Conservation (phyloP, 2,113 vertebrate genomes). For the Xenus cinereus region DNA sequence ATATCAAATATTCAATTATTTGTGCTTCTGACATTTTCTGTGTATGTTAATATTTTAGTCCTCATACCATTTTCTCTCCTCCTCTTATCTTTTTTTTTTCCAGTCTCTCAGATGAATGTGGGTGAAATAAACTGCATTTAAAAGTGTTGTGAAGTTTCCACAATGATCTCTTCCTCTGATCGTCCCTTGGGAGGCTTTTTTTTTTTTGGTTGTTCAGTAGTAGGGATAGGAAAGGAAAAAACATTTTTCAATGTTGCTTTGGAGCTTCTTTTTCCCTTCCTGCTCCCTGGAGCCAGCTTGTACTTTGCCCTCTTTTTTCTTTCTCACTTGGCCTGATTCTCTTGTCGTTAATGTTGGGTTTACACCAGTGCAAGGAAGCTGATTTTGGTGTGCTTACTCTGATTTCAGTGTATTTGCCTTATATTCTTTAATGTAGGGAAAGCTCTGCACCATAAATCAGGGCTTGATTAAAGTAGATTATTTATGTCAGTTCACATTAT, state of each 20-base stretch:
- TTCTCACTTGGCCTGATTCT: neutral
- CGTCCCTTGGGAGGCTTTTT: neutral
- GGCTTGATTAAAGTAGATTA: neutral
- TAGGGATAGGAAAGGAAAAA: neutral
- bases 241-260: neutral
- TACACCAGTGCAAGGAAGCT: neutral
- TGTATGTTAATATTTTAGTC: slow-evolving; percentile 4
- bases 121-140: neutral
- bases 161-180: neutral
- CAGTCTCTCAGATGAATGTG: neutral
- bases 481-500: neutral
- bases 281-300: neutral
- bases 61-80: neutral
- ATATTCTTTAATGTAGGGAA: neutral
- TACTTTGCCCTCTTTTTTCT: neutral
- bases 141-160: neutral
- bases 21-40: neutral
- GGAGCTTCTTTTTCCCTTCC: neutral
- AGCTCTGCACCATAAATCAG: neutral
- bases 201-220: neutral
- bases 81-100: neutral
- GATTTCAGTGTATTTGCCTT: neutral
- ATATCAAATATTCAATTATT: slow-evolving; percentile 11
- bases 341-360: neutral
- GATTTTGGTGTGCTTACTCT: neutral